A percentile compares a stretch with the other conserved stretches of the same genome.
Evolutionary conservation across 1,140 invertebrate genomes (phyloP).

Genomic region (Drosophila sproati): DNA sequence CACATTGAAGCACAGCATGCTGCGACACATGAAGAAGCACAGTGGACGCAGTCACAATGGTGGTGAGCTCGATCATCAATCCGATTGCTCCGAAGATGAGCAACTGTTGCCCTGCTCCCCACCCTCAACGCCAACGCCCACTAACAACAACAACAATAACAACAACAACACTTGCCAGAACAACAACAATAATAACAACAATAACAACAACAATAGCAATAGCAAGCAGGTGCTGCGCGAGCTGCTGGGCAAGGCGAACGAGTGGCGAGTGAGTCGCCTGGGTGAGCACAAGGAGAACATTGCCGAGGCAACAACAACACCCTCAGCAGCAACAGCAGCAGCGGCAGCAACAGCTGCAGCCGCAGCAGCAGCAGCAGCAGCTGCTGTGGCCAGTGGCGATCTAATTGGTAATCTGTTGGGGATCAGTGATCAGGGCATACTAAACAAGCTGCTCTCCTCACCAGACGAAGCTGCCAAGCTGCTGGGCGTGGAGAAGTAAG

Average conservation of each 20-base stretch:
- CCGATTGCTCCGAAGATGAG: constrained; percentile 85
- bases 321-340: constrained; percentile 76
- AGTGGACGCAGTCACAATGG: constrained; percentile 84
- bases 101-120: constrained; percentile 64
- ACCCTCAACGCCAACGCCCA: constrained; percentile 48
- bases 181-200: constrained; percentile 55
- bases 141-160: constrained; percentile 17
- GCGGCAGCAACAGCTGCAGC: constrained; percentile 80
- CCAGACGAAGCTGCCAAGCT: constrained; percentile 95
- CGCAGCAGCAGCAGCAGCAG: constrained; percentile 80
- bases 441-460: constrained; percentile 93
- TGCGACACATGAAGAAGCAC: constrained; percentile 95
- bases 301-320: constrained; percentile 74
- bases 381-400: constrained; percentile 87
- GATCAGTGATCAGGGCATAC: constrained; percentile 93
- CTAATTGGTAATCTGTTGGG: constrained; percentile 95
- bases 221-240: constrained; percentile 65
- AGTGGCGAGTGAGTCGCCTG: constrained; percentile 80
- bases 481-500: constrained; percentile 91
- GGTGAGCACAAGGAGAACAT: constrained; percentile 86
- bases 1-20: constrained; percentile 97
- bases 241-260: constrained; percentile 71
- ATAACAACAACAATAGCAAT: constrained; percentile 33
- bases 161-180: constrained; percentile 55
- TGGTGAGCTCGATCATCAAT: constrained; percentile 52